Evolutionary conservation across 2,113 vertebrate species (phyloP), one percentile per base, ranked within the genome.

Genomic region (Trichechus manatus): DNA sequence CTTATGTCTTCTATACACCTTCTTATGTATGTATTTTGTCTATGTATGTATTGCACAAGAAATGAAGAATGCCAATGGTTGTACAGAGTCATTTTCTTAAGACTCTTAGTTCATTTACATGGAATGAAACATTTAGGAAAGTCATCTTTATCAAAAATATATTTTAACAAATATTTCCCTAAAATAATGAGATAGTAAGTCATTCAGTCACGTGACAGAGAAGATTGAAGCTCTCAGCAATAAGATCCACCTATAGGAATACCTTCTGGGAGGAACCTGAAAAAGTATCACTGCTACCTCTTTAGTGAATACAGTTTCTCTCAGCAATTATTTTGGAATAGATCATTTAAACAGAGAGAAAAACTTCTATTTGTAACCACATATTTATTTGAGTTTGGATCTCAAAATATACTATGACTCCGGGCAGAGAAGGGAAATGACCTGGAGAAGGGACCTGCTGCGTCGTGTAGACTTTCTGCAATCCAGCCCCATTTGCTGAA

Each of bases 101-200:
- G 53, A 56, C 15, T 8, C 53, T 56, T 56, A 56, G 53, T 56
- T 56, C 53, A 56, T 17, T 56, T 56, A 56, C 53, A 56, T 15
- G 53, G 53, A 56, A 56, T 56, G 53, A 15, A 11, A 15, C 15
- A 61, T 90, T 79, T 85, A 78, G 80, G 42, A 87, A 87, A 72
- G 64, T 87, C 29, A 42, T 64, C 9, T 63, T 36, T 53, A 42
- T 47, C 27, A 15, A 36, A 53, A 56, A 9, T 56, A 20, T 3
- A 63, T 86, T 87, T 61, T 63, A 95, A 94, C n/a, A 77, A 80
- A n/a, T 29, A 86, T 91, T 80, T 87, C 42, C 88, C 88, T 87
- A 70, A 86, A 87, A 63, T 72, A 86, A 63, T 74, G 47, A 47
- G 47, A 36, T 77, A 39, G 33, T 27, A 86, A 22, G 74, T 59